Evolutionary conservation across 1,140 invertebrate species (phyloP), one percentile per base, ranked within the genome.

Genomic region (Sarcophaga peregrina): DNA sequence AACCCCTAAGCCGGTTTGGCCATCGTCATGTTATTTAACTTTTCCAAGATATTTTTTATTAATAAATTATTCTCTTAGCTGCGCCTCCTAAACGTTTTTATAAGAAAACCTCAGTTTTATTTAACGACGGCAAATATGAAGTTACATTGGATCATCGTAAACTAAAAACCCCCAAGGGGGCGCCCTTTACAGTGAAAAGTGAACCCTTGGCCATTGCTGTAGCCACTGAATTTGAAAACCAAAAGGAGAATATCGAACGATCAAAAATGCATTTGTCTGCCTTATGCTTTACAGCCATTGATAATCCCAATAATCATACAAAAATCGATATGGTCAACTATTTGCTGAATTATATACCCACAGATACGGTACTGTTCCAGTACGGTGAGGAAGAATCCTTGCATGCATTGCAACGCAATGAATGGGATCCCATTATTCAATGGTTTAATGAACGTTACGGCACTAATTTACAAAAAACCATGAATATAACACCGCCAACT

Each of bases 211-310:
- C 98, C 15, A 91, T 98, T 82, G 97, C 96, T 15, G 93, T 99
- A 58, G 96, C 97, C 5, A 93, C 95, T 75, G 98, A 99, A 93
- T 99, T 98, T 96, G 94, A 96, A 86, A 91, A 94, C n/a, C 97
- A 99, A 89, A 93, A 94, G 84, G 93, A 95, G 54, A 92, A 92
- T 82, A 96, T 99, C 82, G 91, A 95, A 82, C 94, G 94, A 86
- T 94, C 94, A 83, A 93, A 92, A 81, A 98, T 98, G 97, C 97
- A 98, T 91, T 91, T 99, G 94, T 98, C 96, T 25, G 94, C 95
- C n/a, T 91, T 99, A 8, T 96, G 96, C 86, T 98, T 97, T 86
- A 98, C 97, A 52, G 94, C 94, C 83, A 90, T 97, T 75, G 98
- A 99, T 90, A 99, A 99, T 92, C 97, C 97, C 17, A 95, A 95